Conservation (phyloP, 2,113 vertebrate genomes). For the Triplophysa dalaica region DNA sequence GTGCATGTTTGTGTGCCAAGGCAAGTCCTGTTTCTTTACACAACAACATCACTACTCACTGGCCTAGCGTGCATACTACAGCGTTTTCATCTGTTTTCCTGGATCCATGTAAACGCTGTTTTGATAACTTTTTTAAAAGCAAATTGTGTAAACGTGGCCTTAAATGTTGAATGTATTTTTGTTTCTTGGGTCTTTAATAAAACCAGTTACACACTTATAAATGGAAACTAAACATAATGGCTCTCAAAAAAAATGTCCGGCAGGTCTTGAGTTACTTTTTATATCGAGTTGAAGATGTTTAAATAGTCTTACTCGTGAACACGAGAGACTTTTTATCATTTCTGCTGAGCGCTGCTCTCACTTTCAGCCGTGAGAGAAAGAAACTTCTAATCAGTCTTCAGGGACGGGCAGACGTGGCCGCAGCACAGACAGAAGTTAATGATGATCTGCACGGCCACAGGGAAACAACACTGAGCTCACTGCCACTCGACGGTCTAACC, state of each 20-base stretch:
- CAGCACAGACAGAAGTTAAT: constrained; percentile 30
- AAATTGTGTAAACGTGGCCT: too few species aligned
- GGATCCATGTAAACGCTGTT: too few species aligned
- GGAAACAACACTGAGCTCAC: constrained; percentile 2
- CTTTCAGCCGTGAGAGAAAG: neutral
- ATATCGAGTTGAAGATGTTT: neutral
- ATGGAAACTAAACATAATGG: too few species aligned
- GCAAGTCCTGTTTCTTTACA: too few species aligned
- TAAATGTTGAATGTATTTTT: too few species aligned
- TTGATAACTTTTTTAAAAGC: too few species aligned
- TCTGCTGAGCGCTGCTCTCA: constrained; percentile 35
- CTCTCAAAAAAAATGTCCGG: neutral
- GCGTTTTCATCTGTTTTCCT: too few species aligned
- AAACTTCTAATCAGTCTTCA: constrained; percentile 47
- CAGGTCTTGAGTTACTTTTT: neutral
- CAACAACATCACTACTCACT: too few species aligned
- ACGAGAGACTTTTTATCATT: constrained; percentile 14
- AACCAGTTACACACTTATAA: too few species aligned
- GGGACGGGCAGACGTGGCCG: constrained; percentile 23
- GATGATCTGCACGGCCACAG: constrained; percentile 23
- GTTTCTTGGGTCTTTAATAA: too few species aligned
- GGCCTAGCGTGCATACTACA: too few species aligned
- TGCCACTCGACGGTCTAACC: neutral
- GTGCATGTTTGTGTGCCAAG: too few species aligned
- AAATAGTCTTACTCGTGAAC: constrained; percentile 4